Evolutionary conservation across 2,113 vertebrate genomes (phyloP).

Genomic region (Elgaria multicarinata): DNA sequence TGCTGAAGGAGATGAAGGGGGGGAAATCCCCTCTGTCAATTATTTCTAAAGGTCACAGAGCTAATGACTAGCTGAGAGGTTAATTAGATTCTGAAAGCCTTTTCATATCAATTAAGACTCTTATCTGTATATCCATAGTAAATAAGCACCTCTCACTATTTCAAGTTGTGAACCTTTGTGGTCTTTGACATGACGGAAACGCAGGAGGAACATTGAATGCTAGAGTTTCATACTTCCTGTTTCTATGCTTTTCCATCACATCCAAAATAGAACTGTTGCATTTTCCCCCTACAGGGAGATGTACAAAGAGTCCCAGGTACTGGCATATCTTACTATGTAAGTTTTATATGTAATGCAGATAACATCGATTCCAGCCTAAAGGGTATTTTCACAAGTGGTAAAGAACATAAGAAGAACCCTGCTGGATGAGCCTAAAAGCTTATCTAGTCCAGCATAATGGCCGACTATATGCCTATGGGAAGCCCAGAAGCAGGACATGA

Average conservation of each 20-base stretch:
- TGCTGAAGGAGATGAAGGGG: conserved; percentile 78
- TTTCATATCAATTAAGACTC: conserved; percentile 83
- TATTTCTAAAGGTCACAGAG: conserved; percentile 98
- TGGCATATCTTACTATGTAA: neutral
- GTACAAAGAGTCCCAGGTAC: neutral
- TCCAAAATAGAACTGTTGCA: neutral
- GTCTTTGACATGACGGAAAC: neutral
- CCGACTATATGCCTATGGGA: too few species aligned
- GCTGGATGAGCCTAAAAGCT: too few species aligned
- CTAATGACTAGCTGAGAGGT: conserved; percentile 96
- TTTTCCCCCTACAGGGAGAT: neutral
- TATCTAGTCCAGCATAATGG: too few species aligned
- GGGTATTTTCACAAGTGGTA: neutral
- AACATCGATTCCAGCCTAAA: neutral
- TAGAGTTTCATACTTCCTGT: neutral
- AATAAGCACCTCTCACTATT: conserved; percentile 72
- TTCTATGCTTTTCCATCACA: neutral
- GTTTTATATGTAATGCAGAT: neutral
- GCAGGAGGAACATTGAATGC: neutral
- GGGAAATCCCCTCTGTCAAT: conserved; percentile 86
- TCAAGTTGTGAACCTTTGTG: conserved; percentile 2
- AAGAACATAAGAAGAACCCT: too few species aligned
- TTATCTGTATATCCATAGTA: conserved; percentile 76
- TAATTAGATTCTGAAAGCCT: conserved; percentile 97
- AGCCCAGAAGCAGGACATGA: neutral